A percentile compares a stretch with the other conserved stretches of the same genome.
Conservation (phyloP, 1,140 invertebrate genomes). For the Drosophila sproati region DNA sequence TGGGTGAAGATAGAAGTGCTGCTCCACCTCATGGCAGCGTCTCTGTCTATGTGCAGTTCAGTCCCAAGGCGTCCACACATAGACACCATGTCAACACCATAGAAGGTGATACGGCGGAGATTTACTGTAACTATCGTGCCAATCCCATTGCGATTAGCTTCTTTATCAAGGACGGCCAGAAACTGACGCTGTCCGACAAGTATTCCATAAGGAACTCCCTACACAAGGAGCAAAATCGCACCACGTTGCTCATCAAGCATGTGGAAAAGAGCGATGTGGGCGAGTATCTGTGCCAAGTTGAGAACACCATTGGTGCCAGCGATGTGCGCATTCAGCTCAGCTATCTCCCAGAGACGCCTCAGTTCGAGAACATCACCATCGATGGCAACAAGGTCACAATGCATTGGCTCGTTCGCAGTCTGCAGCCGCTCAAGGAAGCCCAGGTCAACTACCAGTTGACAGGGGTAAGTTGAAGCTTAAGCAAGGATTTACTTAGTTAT, state of each 20-base stretch:
- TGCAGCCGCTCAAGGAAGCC: slow-evolving; percentile 75
- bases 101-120: slow-evolving; percentile 57
- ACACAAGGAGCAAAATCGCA: slow-evolving; percentile 74
- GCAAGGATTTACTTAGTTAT: too few species aligned
- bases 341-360: slow-evolving; percentile 73
- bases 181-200: slow-evolving; percentile 60
- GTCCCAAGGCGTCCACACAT: slow-evolving; percentile 75
- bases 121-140: slow-evolving; percentile 77
- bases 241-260: slow-evolving; percentile 63
- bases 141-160: slow-evolving; percentile 68
- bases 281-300: slow-evolving; percentile 72
- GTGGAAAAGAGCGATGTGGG: slow-evolving; percentile 66
- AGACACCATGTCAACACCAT: slow-evolving; percentile 76
- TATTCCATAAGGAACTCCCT: slow-evolving; percentile 55
- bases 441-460: slow-evolving; percentile 74
- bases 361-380: slow-evolving; percentile 66
- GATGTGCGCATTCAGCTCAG: slow-evolving; percentile 64
- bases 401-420: slow-evolving; percentile 80
- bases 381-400: slow-evolving; percentile 66
- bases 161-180: slow-evolving; percentile 69
- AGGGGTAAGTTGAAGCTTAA: slow-evolving; percentile 50
- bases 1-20: slow-evolving; percentile 70
- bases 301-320: slow-evolving; percentile 70
- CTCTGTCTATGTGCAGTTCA: slow-evolving; percentile 70
- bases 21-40: slow-evolving; percentile 72